A percentile compares a stretch with the other conserved stretches of the same genome.
Conservation (phyloP, 92 coral and sea anemone species). For the Siderastrea radians region DNA sequence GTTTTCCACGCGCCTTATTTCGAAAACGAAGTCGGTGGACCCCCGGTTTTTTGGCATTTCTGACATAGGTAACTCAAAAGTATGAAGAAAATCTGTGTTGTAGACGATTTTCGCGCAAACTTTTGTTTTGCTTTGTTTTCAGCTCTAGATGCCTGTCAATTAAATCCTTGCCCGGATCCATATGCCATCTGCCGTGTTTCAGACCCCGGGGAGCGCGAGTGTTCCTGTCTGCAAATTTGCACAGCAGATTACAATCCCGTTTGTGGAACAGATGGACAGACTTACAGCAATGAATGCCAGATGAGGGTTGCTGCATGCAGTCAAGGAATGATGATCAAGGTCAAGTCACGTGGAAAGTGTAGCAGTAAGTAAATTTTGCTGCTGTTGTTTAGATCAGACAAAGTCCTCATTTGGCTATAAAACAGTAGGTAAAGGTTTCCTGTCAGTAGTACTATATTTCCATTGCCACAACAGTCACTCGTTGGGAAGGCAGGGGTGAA, state of each 20-base stretch:
- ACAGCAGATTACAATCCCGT: conserved; percentile 60
- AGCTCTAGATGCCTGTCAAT: conserved; percentile 51
- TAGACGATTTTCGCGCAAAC: too few species aligned
- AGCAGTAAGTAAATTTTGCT: conserved; percentile 2
- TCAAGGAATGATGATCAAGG: conserved; percentile 54
- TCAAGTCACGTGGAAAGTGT: conserved; percentile 31
- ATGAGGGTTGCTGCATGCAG: conserved; percentile 66
- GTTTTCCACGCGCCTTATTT: too few species aligned
- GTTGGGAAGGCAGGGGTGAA: too few species aligned
- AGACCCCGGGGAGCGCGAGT: conserved; percentile 44
- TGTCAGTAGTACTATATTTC: too few species aligned
- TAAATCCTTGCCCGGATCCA: conserved; percentile 53
- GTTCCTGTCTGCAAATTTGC: conserved; percentile 67
- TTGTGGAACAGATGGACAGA: conserved; percentile 82
- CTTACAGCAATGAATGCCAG: conserved; percentile 70
- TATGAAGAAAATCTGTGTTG: too few species aligned
- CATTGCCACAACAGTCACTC: too few species aligned
- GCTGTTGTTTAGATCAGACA: too few species aligned
- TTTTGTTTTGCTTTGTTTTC: neutral
- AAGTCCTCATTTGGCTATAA: too few species aligned
- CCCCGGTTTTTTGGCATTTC: too few species aligned
- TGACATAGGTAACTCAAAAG: too few species aligned
- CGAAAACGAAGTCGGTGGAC: too few species aligned
- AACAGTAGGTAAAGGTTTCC: too few species aligned
- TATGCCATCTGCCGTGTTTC: conserved; percentile 52